phyloP scores from a whole-genome alignment of 2,797 vertebrate species.

The Galaxias olidus region DNA sequence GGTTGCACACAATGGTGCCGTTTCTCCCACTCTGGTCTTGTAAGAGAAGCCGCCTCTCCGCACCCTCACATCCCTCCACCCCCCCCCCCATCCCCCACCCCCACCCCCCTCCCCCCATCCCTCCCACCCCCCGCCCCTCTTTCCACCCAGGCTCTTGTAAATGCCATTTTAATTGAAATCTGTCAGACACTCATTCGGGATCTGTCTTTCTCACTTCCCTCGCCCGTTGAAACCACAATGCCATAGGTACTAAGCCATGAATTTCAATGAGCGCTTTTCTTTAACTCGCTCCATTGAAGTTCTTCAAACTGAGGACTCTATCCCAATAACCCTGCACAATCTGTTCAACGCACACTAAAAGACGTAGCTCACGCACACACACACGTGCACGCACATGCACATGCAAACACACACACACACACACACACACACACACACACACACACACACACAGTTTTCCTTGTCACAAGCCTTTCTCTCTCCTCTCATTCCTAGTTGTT shows the following conservation, averaged over 20 bases:
- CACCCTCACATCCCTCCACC: conserved; percentile 14
- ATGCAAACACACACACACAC: conserved; percentile 23
- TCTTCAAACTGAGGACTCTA: conserved; percentile 66
- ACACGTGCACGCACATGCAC: conserved; percentile 3
- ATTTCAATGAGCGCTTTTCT: conserved; percentile 83
- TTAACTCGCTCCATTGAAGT: conserved; percentile 65
- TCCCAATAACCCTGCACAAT: conserved; percentile 68
- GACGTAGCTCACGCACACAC: conserved; percentile 12
- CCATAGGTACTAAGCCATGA: conserved; percentile 82
- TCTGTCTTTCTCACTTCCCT: conserved; percentile 42
- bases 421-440: conserved; percentile 3
- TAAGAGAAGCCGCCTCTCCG: conserved; percentile 9
- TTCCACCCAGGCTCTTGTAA: conserved; percentile 65
- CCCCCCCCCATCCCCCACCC: no score
- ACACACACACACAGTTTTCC: conserved; percentile 6
- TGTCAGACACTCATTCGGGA: conserved; percentile 62
- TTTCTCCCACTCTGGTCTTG: no score
- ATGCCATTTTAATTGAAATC: conserved; percentile 84
- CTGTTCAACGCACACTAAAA: conserved; percentile 70
- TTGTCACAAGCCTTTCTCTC: no score
- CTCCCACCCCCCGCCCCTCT: conserved; percentile 13
- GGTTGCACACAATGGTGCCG: no score
- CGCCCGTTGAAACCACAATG: conserved; percentile 56
- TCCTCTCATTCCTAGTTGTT: no score
- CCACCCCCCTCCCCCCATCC: conserved; percentile 22